Evolutionary conservation across 2,888 invertebrate species (phyloP).

Genomic region (Leptinotarsa haldemani): DNA sequence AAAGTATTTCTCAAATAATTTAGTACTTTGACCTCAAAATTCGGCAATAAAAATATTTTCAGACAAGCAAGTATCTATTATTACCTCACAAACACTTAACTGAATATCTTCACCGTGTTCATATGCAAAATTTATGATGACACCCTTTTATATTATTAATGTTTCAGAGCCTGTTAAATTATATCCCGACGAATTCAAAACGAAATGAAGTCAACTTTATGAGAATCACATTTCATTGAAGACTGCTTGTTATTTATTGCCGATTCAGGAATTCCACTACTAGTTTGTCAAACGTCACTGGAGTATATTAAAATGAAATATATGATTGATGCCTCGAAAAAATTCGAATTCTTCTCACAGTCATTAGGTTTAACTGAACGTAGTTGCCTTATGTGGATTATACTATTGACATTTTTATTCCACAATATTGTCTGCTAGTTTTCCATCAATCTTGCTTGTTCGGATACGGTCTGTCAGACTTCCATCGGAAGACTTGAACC

Average conservation of each 20-base stretch:
- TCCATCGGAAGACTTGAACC: slow-evolving; percentile 3
- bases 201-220: slow-evolving; percentile 21
- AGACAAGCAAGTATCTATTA: background rate
- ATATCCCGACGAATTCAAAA: slow-evolving; percentile 13
- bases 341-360: slow-evolving; percentile 29
- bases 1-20: background rate
- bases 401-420: slow-evolving; percentile 22
- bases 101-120: slow-evolving; percentile 4
- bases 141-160: slow-evolving; percentile 14
- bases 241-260: slow-evolving; percentile 29
- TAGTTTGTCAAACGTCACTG: slow-evolving; percentile 36
- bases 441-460: slow-evolving; percentile 17
- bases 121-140: slow-evolving; percentile 1
- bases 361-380: slow-evolving; percentile 25
- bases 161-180: slow-evolving; percentile 1
- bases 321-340: slow-evolving; percentile 33
- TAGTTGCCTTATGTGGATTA: slow-evolving; percentile 24
- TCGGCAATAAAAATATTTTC: background rate
- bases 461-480: slow-evolving; percentile 16
- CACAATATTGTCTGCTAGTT: background rate
- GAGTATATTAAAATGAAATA: slow-evolving; percentile 25
- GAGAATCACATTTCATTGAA: slow-evolving; percentile 24
- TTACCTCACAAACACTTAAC: slow-evolving; percentile 5
- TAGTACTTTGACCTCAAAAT: background rate
- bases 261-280: slow-evolving; percentile 28